These are phyloP conservation scores for Oplegnathus fasciatus DNA, from an alignment of 2,113 vertebrate genomes.

Conservation along the genomic window DNA sequence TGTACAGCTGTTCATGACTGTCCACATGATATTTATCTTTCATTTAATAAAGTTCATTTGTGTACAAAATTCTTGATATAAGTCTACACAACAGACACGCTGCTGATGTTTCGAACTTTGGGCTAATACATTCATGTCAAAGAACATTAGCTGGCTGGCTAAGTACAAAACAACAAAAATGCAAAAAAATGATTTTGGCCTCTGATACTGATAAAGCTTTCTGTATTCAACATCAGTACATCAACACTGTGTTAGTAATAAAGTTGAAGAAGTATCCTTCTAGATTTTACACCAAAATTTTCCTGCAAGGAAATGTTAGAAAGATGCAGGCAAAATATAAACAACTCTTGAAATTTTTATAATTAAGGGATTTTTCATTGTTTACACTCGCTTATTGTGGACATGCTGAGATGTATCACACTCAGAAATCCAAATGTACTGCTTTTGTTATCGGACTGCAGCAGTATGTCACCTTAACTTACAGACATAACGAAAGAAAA, in stretches of 20 bases:
- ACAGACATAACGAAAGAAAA: background rate
- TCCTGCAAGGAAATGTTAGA: background rate
- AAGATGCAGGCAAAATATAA: background rate
- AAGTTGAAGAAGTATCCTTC: too few species aligned
- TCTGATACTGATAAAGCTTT: background rate
- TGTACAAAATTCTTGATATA: background rate
- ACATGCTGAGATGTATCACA: too few species aligned
- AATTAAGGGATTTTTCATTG: background rate
- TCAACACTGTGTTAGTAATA: background rate
- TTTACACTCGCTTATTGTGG: too few species aligned
- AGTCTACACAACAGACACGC: background rate
- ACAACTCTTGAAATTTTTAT: background rate
- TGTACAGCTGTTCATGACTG: background rate
- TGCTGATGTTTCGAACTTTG: background rate
- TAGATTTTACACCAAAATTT: too few species aligned
- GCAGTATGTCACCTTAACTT: background rate
- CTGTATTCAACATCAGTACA: background rate
- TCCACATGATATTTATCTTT: background rate
- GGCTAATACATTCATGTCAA: background rate
- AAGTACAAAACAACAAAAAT: too few species aligned
- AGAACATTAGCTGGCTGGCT: background rate
- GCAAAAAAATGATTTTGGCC: too few species aligned
- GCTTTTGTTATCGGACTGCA: background rate
- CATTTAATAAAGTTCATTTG: background rate
- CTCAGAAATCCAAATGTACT: background rate